A percentile compares a stretch with the other conserved stretches of the same genome.
Conservation (phyloP, 2,113 vertebrate species). For the Misgurnus anguillicaudatus region DNA sequence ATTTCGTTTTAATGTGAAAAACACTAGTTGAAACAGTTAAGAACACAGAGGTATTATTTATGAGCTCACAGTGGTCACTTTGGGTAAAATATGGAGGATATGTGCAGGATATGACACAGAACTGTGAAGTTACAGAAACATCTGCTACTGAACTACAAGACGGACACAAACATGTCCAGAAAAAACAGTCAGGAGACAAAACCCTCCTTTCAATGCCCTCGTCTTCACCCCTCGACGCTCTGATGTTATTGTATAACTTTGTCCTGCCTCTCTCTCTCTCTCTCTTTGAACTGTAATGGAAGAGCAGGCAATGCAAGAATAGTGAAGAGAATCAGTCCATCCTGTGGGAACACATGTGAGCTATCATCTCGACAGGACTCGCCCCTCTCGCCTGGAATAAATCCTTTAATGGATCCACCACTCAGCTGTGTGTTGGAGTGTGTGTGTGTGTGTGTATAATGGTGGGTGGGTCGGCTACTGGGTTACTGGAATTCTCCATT, state of each 20-base stretch:
- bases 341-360: conserved; percentile 61
- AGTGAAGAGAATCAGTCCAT: conserved; percentile 43
- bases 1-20: too few relatives aligned
- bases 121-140: too few relatives aligned
- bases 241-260: conserved; percentile 25
- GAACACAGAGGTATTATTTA: too few relatives aligned
- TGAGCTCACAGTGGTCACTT: too few relatives aligned
- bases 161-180: neutral
- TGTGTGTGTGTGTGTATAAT: conserved; percentile 40
- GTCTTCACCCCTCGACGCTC: conserved; percentile 23
- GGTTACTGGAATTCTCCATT: conserved; percentile 52
- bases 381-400: conserved; percentile 49
- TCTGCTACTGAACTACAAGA: too few relatives aligned
- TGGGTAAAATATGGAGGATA: too few relatives aligned
- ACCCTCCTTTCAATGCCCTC: conserved; percentile 22
- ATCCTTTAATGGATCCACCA: conserved; percentile 60
- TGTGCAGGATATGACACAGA: too few relatives aligned
- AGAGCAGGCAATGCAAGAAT: conserved; percentile 23
- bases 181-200: neutral
- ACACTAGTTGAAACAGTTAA: too few relatives aligned
- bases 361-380: conserved; percentile 52
- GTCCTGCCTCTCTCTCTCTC: conserved; percentile 9
- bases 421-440: conserved; percentile 50
- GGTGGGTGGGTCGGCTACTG: conserved; percentile 29
- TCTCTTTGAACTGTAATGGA: conserved; percentile 54